Evolutionary conservation across 2,888 invertebrate genomes (phyloP), one percentile per base, ranked within the genome.

Genomic region (Peribatodes rhomboidaria): DNA sequence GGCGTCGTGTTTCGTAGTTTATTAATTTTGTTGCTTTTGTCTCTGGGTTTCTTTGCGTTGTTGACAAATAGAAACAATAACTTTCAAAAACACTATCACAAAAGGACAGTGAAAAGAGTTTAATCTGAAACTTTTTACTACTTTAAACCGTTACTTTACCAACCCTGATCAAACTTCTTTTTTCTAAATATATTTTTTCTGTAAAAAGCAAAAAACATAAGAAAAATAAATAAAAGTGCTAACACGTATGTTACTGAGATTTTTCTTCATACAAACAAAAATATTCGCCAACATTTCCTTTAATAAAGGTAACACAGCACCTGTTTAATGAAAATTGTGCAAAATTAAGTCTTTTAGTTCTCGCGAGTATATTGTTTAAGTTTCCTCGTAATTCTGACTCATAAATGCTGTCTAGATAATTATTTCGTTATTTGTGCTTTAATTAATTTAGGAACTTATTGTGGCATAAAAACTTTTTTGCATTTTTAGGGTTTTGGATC

Each of bases 241-340:
- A 27, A 27, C 27, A 27, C 27, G 2, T 27, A 4, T 27, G 2
- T 27, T 27, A 27, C 27, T 27, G 6, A 27, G 27, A 27, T 27
- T 27, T 27, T 27, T 27, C 2, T 27, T 6, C 18, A 6, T 22
- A 47, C 27, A 27, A 1, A 47, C 47, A 27, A 14, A 47, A 27
- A n/a, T n/a, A 27, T 27, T 14, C 27, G 13, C 27, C 27, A 4
- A 31, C 18, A 27, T 27, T 47, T 47, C 14, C 47, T 49, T 49
- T 31, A 2, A 31, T 10, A 8, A 4, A 55, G 8, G n/a, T 13
- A 53, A 55, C 18, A 18, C 20, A 20, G 22, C 27, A 42, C 31
- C 31, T 46, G 41, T 14, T 47, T 56, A 47, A 56, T 56, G 42
- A 47, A 56, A 56, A 46, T 22, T 47, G 11, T 37, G 46, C 56